These are phyloP conservation scores for Schrankia costaestrigalis DNA, from an alignment of 2,888 invertebrate genomes.

Conservation along the genomic window DNA sequence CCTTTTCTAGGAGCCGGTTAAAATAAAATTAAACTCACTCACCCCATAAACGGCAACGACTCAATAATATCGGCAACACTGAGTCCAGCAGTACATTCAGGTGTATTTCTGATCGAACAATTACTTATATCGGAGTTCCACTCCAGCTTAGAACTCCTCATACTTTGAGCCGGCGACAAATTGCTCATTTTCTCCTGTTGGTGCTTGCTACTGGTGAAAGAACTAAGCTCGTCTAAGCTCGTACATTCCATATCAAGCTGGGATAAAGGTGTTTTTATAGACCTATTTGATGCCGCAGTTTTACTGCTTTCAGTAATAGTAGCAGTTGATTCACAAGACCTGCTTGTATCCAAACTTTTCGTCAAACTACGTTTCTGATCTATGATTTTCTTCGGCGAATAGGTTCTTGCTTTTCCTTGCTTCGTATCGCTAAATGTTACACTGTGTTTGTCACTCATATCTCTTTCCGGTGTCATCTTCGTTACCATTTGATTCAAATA, in stretches of 20 bases:
- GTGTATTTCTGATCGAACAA: neutral
- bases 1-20: too few relatives aligned
- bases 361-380: conserved; percentile 13
- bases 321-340: neutral
- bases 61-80: conserved; percentile 60
- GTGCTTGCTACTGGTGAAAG: conserved; percentile 47
- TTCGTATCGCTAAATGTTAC: neutral
- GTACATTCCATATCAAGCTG: neutral
- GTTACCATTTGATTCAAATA: conserved; percentile 1
- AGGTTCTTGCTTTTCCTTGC: conserved; percentile 1
- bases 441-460: neutral
- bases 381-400: conserved; percentile 15
- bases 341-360: neutral
- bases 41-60: conserved; percentile 68
- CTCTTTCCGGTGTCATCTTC: conserved; percentile 18
- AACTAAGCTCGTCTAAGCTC: conserved; percentile 14
- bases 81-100: conserved; percentile 38
- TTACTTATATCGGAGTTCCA: conserved; percentile 31
- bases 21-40: conserved; percentile 59
- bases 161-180: neutral
- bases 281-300: conserved; percentile 7
- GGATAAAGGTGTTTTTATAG: neutral
- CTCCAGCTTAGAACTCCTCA: conserved; percentile 17
- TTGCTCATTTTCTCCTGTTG: conserved; percentile 6
- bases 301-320: neutral